A percentile compares a stretch with the other conserved stretches of the same genome.
Conservation (phyloP, 2,113 vertebrate species). For the Podarcis cretensis region DNA sequence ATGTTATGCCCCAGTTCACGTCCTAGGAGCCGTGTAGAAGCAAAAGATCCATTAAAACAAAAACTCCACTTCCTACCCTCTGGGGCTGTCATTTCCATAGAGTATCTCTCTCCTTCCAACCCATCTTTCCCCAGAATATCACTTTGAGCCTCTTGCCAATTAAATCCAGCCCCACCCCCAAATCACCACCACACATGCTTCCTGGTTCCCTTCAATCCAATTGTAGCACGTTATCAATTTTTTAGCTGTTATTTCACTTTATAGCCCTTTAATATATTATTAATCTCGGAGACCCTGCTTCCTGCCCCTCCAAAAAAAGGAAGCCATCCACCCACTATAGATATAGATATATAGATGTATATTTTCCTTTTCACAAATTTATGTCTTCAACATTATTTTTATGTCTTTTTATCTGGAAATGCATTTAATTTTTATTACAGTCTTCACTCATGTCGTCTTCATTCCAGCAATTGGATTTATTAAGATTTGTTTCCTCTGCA, state of each 20-base stretch:
- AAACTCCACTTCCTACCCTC: neutral
- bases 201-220: neutral
- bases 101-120: neutral
- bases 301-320: neutral
- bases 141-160: neutral
- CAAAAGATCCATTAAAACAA: neutral
- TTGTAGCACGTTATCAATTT: slow-evolving; percentile 7
- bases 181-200: neutral
- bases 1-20: neutral
- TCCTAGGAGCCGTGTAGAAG: neutral
- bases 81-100: neutral
- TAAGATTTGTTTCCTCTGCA: neutral
- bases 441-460: slow-evolving; percentile 41
- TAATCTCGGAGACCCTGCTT: slow-evolving; percentile 55
- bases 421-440: slow-evolving; percentile 62
- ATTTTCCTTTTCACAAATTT: slow-evolving; percentile 53
- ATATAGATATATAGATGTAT: too few relatives aligned
- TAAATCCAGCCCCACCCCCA: accelerated
- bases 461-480: neutral
- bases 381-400: slow-evolving; percentile 56
- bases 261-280: slow-evolving; percentile 48
- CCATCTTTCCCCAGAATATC: neutral
- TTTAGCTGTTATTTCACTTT: slow-evolving; percentile 28
- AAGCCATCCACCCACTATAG: slow-evolving; percentile 30
- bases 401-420: slow-evolving; percentile 66